Evolutionary conservation across 2,113 vertebrate species (phyloP).

Genomic region (Nothobranchius furzeri): DNA sequence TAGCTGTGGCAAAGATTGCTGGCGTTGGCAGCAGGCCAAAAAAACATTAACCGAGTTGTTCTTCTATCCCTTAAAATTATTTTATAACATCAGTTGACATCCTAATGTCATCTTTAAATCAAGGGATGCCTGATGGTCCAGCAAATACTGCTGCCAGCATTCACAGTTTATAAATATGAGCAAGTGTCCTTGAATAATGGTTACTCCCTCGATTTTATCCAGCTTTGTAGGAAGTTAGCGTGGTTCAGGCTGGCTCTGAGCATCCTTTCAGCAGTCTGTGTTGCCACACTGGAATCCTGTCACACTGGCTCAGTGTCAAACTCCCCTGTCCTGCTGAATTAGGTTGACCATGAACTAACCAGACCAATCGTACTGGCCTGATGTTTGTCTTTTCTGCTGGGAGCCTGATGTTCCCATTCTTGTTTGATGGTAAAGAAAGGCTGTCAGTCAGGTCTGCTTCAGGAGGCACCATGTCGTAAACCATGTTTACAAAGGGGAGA

Average conservation of each 20-base stretch:
- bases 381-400: slow-evolving; percentile 11
- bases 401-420: slow-evolving; percentile 10
- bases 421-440: slow-evolving; percentile 19
- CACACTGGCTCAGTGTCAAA: slow-evolving; percentile 63
- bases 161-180: slow-evolving; percentile 50
- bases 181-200: slow-evolving; percentile 54
- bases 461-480: background rate
- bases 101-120: background rate
- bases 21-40: background rate
- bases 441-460: slow-evolving; percentile 25
- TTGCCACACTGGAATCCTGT: slow-evolving; percentile 58
- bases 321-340: slow-evolving; percentile 45
- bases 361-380: slow-evolving; percentile 29
- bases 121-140: background rate
- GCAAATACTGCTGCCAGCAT: slow-evolving; percentile 4
- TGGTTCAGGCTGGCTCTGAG: slow-evolving; percentile 31
- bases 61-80: background rate
- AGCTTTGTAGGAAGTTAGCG: slow-evolving; percentile 22
- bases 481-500: background rate
- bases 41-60: background rate
- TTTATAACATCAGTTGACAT: background rate
- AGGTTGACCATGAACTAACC: slow-evolving; percentile 54
- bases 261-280: slow-evolving; percentile 48
- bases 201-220: slow-evolving; percentile 47
- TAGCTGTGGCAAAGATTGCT: background rate